phyloP scores from a whole-genome alignment of 2,113 vertebrate genomes.

The Cololabis saira region DNA sequence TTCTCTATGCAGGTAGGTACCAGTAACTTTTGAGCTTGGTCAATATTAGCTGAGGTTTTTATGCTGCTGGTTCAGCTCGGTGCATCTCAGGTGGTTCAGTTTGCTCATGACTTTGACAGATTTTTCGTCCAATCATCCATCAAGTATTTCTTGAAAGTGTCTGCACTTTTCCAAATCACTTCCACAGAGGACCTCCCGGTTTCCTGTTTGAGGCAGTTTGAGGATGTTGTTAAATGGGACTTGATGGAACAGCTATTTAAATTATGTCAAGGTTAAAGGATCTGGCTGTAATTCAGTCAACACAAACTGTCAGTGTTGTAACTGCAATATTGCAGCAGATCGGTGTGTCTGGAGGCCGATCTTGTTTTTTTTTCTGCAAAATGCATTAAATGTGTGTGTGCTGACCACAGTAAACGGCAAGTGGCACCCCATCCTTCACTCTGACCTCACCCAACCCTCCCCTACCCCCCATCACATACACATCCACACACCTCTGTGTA shows the following conservation, averaged over 20 bases:
- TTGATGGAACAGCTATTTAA: neutral
- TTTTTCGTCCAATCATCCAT: neutral
- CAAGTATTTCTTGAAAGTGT: neutral
- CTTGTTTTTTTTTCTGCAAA: constrained; percentile 25
- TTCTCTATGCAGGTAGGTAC: too few relatives aligned
- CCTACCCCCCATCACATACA: constrained; percentile 20
- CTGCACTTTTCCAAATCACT: neutral
- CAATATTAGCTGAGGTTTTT: neutral
- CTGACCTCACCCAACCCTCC: constrained; percentile 37
- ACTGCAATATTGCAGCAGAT: constrained; percentile 3
- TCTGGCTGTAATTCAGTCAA: neutral
- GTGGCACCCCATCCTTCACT: constrained; percentile 75
- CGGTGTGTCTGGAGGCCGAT: constrained; percentile 6
- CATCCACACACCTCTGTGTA: constrained; percentile 52
- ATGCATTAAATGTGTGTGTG: constrained; percentile 57
- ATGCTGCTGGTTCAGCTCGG: neutral
- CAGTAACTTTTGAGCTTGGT: too few relatives aligned
- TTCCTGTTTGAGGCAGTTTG: neutral
- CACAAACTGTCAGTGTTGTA: neutral
- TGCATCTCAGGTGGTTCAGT: neutral
- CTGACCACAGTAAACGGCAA: constrained; percentile 75
- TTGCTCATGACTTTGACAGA: neutral
- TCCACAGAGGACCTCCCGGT: neutral
- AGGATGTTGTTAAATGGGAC: neutral
- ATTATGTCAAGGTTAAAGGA: constrained; percentile 3